phyloP scores from a whole-genome alignment of 2,888 invertebrate species.

The Phasia obesa region DNA sequence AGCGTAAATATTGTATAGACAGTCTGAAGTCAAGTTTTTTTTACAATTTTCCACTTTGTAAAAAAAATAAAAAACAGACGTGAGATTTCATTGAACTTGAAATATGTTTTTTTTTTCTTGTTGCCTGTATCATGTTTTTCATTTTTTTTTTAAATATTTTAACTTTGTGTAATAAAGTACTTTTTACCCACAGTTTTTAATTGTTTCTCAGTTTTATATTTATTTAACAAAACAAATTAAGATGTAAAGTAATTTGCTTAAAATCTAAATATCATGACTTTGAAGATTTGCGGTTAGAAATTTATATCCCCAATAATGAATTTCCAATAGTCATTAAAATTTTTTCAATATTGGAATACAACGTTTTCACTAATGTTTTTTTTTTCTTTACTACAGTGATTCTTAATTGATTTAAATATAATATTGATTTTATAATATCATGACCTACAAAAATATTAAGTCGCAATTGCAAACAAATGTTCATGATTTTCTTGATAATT shows the following conservation, averaged over 20 bases:
- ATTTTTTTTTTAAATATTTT: neutral
- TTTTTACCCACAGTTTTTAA: neutral
- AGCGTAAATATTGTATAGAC: conserved; percentile 20
- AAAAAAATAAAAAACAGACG: conserved; percentile 53
- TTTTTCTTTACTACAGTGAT: conserved; percentile 2
- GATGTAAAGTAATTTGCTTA: conserved; percentile 33
- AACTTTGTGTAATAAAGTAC: neutral
- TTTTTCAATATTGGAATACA: neutral
- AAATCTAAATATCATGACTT: conserved; percentile 28
- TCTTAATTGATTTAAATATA: conserved; percentile 19
- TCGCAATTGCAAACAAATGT: neutral
- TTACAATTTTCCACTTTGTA: conserved; percentile 34
- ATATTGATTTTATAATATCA: conserved; percentile 20
- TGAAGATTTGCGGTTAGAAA: conserved; percentile 44
- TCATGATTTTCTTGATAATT: neutral
- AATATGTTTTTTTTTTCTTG: conserved; percentile 43
- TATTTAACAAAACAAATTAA: conserved; percentile 49
- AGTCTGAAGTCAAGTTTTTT: conserved; percentile 42
- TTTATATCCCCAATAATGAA: conserved; percentile 45
- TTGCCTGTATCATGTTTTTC: conserved; percentile 42
- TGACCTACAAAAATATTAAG: conserved; percentile 23
- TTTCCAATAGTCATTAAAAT: neutral
- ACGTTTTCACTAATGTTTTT: neutral
- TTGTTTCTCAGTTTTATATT: neutral
- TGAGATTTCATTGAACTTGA: conserved; percentile 71